Evolutionary conservation across 2,888 invertebrate species (phyloP).

Genomic region (Poecilus cupreus): DNA sequence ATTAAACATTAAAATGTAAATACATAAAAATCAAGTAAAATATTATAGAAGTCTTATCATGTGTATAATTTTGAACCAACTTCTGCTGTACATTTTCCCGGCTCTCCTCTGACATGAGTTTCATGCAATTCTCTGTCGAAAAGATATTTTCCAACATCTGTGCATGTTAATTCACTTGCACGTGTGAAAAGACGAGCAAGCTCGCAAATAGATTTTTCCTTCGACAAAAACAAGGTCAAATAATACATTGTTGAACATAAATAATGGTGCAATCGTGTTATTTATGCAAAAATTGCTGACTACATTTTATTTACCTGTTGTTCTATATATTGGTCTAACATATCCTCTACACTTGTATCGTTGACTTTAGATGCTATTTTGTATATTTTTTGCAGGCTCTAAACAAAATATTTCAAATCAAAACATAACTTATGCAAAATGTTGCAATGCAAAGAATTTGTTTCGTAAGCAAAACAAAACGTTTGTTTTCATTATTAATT

Average conservation of each 20-base stretch:
- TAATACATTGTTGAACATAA: neutral
- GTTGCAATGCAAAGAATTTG: neutral
- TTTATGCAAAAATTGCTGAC: neutral
- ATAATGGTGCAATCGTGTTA: neutral
- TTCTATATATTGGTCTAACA: constrained; percentile 50
- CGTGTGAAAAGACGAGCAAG: constrained; percentile 66
- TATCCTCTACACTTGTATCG: constrained; percentile 39
- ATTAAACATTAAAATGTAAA: constrained; percentile 29
- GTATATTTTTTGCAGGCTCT: constrained; percentile 28
- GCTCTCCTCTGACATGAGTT: constrained; percentile 64
- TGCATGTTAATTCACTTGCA: constrained; percentile 65
- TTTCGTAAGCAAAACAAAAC: neutral
- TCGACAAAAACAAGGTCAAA: constrained; percentile 42
- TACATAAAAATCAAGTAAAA: constrained; percentile 37
- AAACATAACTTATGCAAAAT: constrained; percentile 6
- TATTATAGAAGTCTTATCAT: constrained; percentile 22
- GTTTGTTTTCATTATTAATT: neutral
- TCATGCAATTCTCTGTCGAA: constrained; percentile 69
- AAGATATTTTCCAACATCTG: constrained; percentile 66
- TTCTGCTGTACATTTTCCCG: constrained; percentile 61
- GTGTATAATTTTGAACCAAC: constrained; percentile 41
- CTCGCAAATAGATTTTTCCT: constrained; percentile 68
- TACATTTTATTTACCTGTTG: constrained; percentile 41
- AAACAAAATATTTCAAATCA: constrained; percentile 26
- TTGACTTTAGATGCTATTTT: constrained; percentile 25